Conservation (phyloP, 2,888 invertebrate genomes). For the Tanaodytes sp. region DNA sequence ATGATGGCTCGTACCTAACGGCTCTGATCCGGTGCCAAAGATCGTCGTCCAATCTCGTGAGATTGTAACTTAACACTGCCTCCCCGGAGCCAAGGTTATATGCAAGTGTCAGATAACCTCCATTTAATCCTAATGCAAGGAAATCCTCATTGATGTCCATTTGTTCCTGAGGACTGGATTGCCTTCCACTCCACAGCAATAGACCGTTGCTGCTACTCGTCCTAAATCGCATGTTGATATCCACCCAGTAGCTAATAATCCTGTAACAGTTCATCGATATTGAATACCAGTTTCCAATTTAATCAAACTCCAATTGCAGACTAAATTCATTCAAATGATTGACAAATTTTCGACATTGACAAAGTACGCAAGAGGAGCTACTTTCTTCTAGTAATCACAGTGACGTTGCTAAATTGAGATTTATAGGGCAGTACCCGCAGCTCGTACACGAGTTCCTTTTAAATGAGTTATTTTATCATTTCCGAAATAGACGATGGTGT, state of each 20-base stretch:
- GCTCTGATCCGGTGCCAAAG: constrained; percentile 87
- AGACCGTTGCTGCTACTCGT: constrained; percentile 82
- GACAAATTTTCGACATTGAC: constrained; percentile 38
- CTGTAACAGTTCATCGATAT: constrained; percentile 72
- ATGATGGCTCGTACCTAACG: constrained; percentile 77
- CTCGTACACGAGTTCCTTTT: too few relatives aligned
- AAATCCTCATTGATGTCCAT: constrained; percentile 81
- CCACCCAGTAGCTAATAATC: constrained; percentile 87
- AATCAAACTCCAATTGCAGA: constrained; percentile 26
- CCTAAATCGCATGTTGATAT: constrained; percentile 90
- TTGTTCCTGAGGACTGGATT: constrained; percentile 72
- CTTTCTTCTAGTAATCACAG: constrained; percentile 20
- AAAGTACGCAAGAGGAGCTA: neutral
- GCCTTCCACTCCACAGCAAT: constrained; percentile 88
- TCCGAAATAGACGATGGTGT: too few relatives aligned
- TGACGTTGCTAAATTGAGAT: constrained; percentile 30
- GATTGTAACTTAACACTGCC: constrained; percentile 87
- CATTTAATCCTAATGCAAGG: constrained; percentile 87
- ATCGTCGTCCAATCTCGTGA: constrained; percentile 90
- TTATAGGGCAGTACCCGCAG: too few relatives aligned
- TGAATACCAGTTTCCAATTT: constrained; percentile 24
- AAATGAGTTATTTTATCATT: too few relatives aligned
- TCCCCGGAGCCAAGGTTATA: constrained; percentile 92
- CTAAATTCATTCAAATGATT: constrained; percentile 28
- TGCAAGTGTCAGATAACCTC: constrained; percentile 83